Evolutionary conservation across 2,797 vertebrate genomes (phyloP).

Genomic region (Nasua narica): DNA sequence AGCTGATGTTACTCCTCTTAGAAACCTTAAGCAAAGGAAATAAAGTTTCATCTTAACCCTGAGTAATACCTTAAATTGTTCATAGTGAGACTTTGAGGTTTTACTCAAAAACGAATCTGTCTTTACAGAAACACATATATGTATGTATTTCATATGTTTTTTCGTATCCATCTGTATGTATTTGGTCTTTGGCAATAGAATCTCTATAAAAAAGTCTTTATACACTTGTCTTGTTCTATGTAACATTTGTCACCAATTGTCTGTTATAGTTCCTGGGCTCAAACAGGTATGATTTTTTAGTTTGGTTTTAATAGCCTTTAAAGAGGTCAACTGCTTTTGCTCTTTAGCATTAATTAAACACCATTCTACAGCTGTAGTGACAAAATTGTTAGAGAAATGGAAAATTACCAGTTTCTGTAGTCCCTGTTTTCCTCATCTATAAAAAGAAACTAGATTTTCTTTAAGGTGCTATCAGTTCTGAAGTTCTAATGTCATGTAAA

Average conservation of each 20-base stretch:
- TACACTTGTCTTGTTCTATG: neutral
- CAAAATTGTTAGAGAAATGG: conserved; percentile 14
- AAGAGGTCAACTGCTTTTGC: neutral
- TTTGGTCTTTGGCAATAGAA: conserved; percentile 11
- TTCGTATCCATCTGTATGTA: neutral
- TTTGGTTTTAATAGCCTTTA: conserved; percentile 3
- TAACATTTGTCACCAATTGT: neutral
- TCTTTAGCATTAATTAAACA: conserved; percentile 4
- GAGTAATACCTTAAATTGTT: neutral
- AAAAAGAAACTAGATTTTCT: neutral
- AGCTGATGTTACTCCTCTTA: neutral
- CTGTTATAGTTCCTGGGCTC: neutral
- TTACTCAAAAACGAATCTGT: neutral
- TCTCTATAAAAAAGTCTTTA: neutral
- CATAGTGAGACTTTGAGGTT: neutral
- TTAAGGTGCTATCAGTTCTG: neutral
- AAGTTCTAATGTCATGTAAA: neutral
- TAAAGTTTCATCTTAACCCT: neutral
- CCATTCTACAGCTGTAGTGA: neutral
- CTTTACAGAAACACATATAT: neutral
- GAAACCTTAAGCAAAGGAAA: neutral
- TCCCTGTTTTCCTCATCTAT: neutral
- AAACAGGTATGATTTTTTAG: neutral
- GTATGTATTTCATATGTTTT: neutral
- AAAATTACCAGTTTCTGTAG: neutral